These are phyloP conservation scores for Lymantria monacha DNA, from an alignment of 2,888 invertebrate genomes.

Conservation along the genomic window DNA sequence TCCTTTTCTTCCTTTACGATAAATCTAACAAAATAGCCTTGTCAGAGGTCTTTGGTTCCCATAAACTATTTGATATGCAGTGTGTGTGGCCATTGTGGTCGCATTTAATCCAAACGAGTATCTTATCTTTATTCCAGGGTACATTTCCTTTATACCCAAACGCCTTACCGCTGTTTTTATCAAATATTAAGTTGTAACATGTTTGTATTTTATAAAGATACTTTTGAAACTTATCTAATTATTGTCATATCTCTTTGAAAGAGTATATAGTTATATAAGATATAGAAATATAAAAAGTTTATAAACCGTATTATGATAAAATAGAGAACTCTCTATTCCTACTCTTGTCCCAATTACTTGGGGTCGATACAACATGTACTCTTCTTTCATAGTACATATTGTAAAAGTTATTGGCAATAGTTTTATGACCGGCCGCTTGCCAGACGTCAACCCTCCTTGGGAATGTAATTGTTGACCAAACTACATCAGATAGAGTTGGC, in stretches of 20 bases:
- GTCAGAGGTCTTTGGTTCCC: conserved; percentile 13
- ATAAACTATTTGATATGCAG: conserved; percentile 25
- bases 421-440: too few relatives aligned
- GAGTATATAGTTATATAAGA: background rate
- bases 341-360: too few relatives aligned
- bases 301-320: too few relatives aligned
- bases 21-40: conserved; percentile 15
- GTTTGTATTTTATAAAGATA: conserved; percentile 1
- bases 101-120: conserved; percentile 24
- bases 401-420: too few relatives aligned
- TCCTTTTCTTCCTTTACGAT: background rate
- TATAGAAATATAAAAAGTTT: too few relatives aligned
- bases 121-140: conserved; percentile 23
- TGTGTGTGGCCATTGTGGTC: conserved; percentile 26
- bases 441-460: too few relatives aligned
- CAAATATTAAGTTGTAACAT: conserved; percentile 13
- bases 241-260: background rate
- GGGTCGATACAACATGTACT: too few relatives aligned
- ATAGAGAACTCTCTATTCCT: too few relatives aligned
- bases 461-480: too few relatives aligned
- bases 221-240: background rate
- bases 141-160: conserved; percentile 16
- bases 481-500: too few relatives aligned
- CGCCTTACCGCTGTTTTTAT: conserved; percentile 9
- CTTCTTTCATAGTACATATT: too few relatives aligned